A percentile compares a stretch with the other conserved stretches of the same genome.
Conservation (phyloP, 2,113 vertebrate species). For the Percopsis transmontana region DNA sequence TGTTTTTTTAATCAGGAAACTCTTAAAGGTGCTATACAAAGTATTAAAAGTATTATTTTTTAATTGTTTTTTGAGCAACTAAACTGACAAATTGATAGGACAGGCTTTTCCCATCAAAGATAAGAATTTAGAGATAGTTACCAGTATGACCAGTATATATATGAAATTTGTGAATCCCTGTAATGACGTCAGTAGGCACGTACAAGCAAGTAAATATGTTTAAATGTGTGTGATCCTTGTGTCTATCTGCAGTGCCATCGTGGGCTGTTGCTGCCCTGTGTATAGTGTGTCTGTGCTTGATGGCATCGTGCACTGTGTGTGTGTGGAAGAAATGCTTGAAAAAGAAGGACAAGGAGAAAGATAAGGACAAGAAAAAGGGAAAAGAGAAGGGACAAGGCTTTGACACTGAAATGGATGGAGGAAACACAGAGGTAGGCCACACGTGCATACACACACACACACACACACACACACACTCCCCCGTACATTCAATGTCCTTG, state of each 20-base stretch:
- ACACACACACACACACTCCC: slow-evolving; percentile 26
- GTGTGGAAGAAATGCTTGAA: slow-evolving; percentile 93
- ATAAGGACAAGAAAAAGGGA: slow-evolving; percentile 87
- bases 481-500: slow-evolving; percentile 52
- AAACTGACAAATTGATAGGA: too few species aligned
- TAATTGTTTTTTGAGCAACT: too few species aligned
- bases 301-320: slow-evolving; percentile 87
- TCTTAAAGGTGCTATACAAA: too few species aligned
- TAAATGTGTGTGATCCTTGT: background rate
- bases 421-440: slow-evolving; percentile 85
- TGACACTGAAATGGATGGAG: slow-evolving; percentile 91
- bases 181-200: too few species aligned
- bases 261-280: slow-evolving; percentile 64
- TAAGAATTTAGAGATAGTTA: too few species aligned
- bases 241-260: slow-evolving; percentile 64
- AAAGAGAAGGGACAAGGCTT: slow-evolving; percentile 89
- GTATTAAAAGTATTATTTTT: too few species aligned
- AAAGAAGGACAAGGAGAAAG: slow-evolving; percentile 85
- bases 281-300: slow-evolving; percentile 84
- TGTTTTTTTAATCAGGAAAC: too few species aligned
- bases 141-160: too few species aligned
- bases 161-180: too few species aligned
- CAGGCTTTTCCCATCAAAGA: too few species aligned
- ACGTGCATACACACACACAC: slow-evolving; percentile 1
- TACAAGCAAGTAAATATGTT: background rate